Evolutionary conservation across 2,113 vertebrate species (phyloP).

Genomic region (Aythya baeri): DNA sequence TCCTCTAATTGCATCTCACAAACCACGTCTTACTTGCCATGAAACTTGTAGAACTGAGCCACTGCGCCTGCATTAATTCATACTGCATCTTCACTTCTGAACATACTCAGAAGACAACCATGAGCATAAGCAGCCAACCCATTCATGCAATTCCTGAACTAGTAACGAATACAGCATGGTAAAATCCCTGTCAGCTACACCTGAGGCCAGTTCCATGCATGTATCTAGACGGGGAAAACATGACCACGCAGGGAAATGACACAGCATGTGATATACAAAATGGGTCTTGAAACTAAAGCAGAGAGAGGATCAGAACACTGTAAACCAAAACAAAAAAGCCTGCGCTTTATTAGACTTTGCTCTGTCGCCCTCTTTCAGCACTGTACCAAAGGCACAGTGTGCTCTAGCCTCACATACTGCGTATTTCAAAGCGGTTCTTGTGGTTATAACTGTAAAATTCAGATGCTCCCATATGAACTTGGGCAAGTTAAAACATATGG

Average conservation of each 20-base stretch:
- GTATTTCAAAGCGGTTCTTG: neutral
- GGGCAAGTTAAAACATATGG: neutral
- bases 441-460: neutral
- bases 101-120: neutral
- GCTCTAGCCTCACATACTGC: neutral
- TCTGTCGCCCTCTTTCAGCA: neutral
- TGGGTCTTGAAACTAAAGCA: neutral
- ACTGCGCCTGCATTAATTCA: fast-evolving
- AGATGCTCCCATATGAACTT: neutral
- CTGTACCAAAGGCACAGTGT: neutral
- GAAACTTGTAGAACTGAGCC: neutral
- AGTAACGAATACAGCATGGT: neutral
- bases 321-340: neutral
- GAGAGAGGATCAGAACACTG: neutral
- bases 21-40: neutral
- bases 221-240: neutral
- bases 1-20: neutral
- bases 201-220: neutral
- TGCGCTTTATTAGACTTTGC: neutral
- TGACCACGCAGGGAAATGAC: neutral
- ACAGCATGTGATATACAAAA: neutral
- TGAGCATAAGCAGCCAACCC: neutral
- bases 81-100: neutral
- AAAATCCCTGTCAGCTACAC: neutral
- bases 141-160: neutral